A percentile compares a stretch with the other conserved stretches of the same genome.
phyloP scores from a whole-genome alignment of 1,140 invertebrate genomes.

The Drosophila oshimai region DNA sequence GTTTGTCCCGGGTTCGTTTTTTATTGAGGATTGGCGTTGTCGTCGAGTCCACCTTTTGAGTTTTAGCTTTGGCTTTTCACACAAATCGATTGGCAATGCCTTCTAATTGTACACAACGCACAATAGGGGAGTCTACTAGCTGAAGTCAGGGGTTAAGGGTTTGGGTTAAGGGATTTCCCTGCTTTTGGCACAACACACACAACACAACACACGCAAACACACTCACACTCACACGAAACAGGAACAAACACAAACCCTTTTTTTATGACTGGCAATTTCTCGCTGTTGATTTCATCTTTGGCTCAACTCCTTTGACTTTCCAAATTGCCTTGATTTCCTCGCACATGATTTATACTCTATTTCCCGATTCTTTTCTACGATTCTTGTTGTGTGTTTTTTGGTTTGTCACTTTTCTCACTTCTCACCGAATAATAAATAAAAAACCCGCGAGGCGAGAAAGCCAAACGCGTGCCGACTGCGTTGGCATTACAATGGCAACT shows the following conservation, averaged over 20 bases:
- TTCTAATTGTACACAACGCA: conserved; percentile 75
- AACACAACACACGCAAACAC: conserved; percentile 13
- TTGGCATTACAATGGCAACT: conserved; percentile 79
- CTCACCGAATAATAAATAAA: conserved; percentile 38
- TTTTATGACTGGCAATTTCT: conserved; percentile 80
- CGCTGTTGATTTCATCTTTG: conserved; percentile 78
- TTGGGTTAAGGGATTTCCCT: conserved; percentile 29
- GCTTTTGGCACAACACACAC: conserved; percentile 60
- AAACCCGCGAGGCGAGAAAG: conserved; percentile 63
- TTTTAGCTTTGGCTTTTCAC: conserved; percentile 71
- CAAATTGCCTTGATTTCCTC: conserved; percentile 60
- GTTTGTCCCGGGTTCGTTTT: conserved; percentile 11
- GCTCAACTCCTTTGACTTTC: conserved; percentile 62
- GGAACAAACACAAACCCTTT: conserved; percentile 67
- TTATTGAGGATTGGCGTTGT: conserved; percentile 38
- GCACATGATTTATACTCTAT: conserved; percentile 67
- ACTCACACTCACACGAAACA: conserved; percentile 13
- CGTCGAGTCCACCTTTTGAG: conserved; percentile 71
- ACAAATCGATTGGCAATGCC: conserved; percentile 80
- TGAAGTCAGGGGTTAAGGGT: conserved; percentile 2
- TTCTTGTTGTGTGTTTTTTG: not conserved
- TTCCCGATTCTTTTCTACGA: not conserved
- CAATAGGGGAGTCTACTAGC: conserved; percentile 45
- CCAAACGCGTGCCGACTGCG: conserved; percentile 54
- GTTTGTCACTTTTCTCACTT: conserved; percentile 19